Percentiles rank a stretch among this genome's conserved stretches.
These are phyloP conservation scores for Lucilia sericata DNA, from an alignment of 1,140 invertebrate species.

Conservation along the genomic window DNA sequence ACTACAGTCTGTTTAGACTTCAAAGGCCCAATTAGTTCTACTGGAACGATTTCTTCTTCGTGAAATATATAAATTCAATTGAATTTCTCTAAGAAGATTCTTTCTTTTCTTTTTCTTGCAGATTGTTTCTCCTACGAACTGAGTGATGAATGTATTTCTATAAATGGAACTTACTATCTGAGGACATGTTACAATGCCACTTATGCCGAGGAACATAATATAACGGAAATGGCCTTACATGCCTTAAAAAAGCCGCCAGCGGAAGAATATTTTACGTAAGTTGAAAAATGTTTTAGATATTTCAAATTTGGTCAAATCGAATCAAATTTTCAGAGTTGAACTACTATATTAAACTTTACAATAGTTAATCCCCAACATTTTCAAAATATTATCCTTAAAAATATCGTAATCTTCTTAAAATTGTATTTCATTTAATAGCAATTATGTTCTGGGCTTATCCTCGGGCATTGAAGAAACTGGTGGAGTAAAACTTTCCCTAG, in stretches of 20 bases:
- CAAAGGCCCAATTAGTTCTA: no score
- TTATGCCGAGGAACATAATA: conserved; percentile 69
- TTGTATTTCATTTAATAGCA: conserved; percentile 67
- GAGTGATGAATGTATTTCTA: conserved; percentile 71
- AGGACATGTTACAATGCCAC: conserved; percentile 71
- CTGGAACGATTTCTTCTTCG: no score
- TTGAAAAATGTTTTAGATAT: conserved; percentile 40
- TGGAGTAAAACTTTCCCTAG: conserved; percentile 74
- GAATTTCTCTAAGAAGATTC: no score
- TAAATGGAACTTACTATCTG: conserved; percentile 78
- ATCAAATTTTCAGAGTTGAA: no score
- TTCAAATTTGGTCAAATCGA: no score
- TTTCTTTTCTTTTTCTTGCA: conserved; percentile 55
- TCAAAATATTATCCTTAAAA: no score
- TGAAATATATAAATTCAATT: no score
- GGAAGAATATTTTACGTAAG: conserved; percentile 88
- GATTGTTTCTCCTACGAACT: conserved; percentile 78
- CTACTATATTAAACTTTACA: no score
- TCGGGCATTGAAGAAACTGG: conserved; percentile 81
- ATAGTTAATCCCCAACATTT: no score
- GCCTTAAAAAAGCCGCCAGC: conserved; percentile 78
- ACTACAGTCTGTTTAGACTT: no score
- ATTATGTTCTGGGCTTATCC: conserved; percentile 80
- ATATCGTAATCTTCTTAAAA: no score
- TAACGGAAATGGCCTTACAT: conserved; percentile 70